phyloP scores from a whole-genome alignment of 2,888 invertebrate species.

The Ecdyonurus torrentis region DNA sequence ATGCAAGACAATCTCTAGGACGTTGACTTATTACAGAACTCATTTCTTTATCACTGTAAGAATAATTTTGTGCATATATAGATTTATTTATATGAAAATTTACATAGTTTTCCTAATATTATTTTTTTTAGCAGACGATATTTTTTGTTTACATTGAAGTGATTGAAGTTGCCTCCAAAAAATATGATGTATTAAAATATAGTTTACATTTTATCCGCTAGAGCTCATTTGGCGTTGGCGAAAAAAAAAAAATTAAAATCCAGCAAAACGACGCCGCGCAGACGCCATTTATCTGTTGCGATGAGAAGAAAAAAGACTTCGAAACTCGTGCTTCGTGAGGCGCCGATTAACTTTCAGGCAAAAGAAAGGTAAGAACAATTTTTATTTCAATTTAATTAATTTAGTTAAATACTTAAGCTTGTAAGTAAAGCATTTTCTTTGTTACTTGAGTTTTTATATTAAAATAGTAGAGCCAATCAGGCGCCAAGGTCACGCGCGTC shows the following conservation, averaged over 20 bases:
- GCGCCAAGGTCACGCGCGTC: slow-evolving; percentile 9
- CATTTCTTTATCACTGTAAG: background rate
- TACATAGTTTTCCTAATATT: no score
- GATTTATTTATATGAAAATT: no score
- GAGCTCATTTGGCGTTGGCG: no score
- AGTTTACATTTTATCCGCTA: no score
- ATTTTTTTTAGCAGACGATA: background rate
- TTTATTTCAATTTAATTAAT: background rate
- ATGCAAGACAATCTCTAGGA: slow-evolving; percentile 37
- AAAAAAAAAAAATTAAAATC: background rate
- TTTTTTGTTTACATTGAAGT: background rate
- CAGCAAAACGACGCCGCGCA: background rate
- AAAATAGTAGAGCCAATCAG: background rate
- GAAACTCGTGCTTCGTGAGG: no score
- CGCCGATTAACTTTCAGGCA: background rate
- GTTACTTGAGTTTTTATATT: background rate
- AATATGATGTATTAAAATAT: no score
- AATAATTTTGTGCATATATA: no score
- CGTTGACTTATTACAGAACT: slow-evolving; percentile 6
- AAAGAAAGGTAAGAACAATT: background rate
- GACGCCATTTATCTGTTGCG: background rate
- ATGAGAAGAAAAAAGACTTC: background rate
- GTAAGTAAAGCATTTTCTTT: background rate
- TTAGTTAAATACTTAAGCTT: background rate
- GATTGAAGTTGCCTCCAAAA: background rate